phyloP scores from a whole-genome alignment of 2,113 vertebrate species.

The Trematomus loennbergii region DNA sequence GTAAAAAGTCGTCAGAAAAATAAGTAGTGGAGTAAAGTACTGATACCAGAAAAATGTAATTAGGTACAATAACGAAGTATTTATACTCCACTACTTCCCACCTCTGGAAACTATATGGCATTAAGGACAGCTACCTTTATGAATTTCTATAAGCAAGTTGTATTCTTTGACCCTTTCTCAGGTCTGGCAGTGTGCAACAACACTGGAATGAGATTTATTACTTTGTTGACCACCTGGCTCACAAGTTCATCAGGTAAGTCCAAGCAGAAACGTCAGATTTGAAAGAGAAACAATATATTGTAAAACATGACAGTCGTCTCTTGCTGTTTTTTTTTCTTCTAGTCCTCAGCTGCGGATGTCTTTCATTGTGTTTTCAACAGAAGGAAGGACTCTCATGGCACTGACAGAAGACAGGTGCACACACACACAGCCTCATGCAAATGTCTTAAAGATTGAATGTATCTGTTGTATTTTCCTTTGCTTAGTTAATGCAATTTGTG shows the following conservation, averaged over 20 bases:
- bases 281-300: background rate
- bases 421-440: background rate
- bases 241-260: slow-evolving; percentile 94
- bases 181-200: slow-evolving; percentile 95
- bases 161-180: slow-evolving; percentile 59
- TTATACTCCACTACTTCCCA: too few relatives aligned
- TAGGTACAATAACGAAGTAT: too few relatives aligned
- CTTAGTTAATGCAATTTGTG: background rate
- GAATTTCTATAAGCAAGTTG: background rate
- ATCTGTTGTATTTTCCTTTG: background rate
- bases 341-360: slow-evolving; percentile 99
- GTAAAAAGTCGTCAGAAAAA: too few relatives aligned
- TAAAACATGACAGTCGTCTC: background rate
- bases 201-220: slow-evolving; percentile 99
- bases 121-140: background rate
- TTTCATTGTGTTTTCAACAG: slow-evolving; percentile 97
- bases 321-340: background rate
- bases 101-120: background rate
- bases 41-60: too few relatives aligned
- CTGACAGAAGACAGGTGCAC: slow-evolving; percentile 95
- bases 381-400: slow-evolving; percentile 91
- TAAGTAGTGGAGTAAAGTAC: too few relatives aligned
- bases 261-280: background rate
- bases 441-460: background rate
- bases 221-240: slow-evolving; percentile 95